Percentiles rank a stretch among this genome's conserved stretches.
phyloP scores from a whole-genome alignment of 2,888 invertebrate species.

The Lithophane ornitopus region DNA sequence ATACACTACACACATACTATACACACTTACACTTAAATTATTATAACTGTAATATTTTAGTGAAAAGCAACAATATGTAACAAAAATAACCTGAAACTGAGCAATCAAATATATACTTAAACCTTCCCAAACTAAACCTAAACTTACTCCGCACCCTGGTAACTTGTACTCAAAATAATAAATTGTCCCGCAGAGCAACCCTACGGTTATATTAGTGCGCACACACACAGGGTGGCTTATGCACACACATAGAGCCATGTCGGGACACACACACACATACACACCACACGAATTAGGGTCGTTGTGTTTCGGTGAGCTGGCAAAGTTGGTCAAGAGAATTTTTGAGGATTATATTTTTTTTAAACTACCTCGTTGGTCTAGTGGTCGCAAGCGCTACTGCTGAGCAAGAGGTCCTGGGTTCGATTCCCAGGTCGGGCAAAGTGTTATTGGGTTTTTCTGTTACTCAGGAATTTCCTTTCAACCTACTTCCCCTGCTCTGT shows the following conservation, averaged over 20 bases:
- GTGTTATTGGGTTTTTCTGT: no score
- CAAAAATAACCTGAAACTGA: not conserved
- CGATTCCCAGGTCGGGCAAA: no score
- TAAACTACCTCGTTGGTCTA: no score
- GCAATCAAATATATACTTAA: constrained; percentile 1
- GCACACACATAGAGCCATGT: constrained; percentile 66
- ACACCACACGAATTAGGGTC: constrained; percentile 85
- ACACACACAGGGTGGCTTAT: constrained; percentile 71
- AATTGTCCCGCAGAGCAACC: constrained; percentile 70
- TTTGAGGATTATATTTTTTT: constrained; percentile 4
- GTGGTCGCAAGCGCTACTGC: no score
- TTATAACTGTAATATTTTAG: not conserved
- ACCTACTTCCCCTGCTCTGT: not conserved
- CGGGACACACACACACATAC: constrained; percentile 76
- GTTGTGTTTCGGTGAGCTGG: constrained; percentile 72
- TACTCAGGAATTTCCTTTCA: no score
- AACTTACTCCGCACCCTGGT: constrained; percentile 2
- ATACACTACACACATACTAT: not conserved
- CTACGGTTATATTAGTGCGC: constrained; percentile 79
- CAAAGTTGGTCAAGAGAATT: constrained; percentile 66
- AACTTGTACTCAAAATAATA: constrained; percentile 33
- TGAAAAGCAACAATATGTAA: not conserved
- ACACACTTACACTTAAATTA: not conserved
- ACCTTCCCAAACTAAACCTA: not conserved
- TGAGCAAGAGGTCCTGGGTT: no score